Conservation (phyloP, 2,888 invertebrate species). For the Ecdyonurus torrentis region DNA sequence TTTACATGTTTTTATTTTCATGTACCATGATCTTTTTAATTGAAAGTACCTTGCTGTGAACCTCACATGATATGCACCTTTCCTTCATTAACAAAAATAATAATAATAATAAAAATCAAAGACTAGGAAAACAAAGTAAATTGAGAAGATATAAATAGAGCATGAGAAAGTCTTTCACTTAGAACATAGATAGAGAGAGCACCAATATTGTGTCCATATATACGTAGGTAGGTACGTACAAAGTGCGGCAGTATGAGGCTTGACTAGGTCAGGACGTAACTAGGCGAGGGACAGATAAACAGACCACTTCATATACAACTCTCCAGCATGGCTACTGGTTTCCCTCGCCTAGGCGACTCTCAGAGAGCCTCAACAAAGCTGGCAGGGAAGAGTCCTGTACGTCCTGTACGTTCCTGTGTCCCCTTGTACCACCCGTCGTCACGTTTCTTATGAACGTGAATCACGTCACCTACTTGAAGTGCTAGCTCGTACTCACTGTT, state of each 20-base stretch:
- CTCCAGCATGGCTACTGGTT: neutral
- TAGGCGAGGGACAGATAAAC: neutral
- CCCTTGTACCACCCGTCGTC: conserved; percentile 96
- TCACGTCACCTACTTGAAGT: conserved; percentile 76
- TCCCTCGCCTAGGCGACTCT: conserved; percentile 18
- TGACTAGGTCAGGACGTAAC: neutral
- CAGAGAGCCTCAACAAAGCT: conserved; percentile 71
- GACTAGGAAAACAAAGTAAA: no score
- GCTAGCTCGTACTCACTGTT: conserved; percentile 87
- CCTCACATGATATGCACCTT: no score
- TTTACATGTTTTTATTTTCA: no score
- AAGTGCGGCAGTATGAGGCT: neutral
- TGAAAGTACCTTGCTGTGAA: no score
- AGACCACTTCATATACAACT: neutral
- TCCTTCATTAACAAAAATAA: no score
- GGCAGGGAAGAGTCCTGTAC: conserved; percentile 87
- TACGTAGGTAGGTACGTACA: no score
- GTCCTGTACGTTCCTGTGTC: conserved; percentile 73
- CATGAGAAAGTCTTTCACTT: no score
- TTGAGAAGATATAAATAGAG: no score
- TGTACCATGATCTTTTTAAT: no score
- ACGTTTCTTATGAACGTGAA: conserved; percentile 77
- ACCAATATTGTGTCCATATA: no score
- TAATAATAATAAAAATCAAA: no score
- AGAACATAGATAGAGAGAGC: no score